Evolutionary conservation across 2,797 vertebrate genomes (phyloP).

Genomic region (Aldrovandia affinis): DNA sequence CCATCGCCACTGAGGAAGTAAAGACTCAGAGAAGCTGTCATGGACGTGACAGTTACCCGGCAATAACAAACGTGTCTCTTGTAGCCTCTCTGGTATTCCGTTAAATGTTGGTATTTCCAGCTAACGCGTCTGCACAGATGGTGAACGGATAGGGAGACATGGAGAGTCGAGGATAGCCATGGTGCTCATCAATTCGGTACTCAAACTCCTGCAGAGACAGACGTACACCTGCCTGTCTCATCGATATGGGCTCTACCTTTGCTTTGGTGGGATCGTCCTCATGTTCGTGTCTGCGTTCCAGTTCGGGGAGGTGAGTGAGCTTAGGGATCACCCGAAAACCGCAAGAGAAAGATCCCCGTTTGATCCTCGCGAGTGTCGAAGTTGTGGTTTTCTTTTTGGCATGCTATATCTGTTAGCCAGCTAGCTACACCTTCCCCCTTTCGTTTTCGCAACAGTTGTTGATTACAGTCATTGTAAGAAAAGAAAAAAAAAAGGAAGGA

Average conservation of each 20-base stretch:
- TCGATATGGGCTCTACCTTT: slow-evolving; percentile 92
- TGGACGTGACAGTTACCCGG: slow-evolving; percentile 31
- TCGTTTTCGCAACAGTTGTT: background rate
- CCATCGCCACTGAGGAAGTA: background rate
- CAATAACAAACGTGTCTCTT: slow-evolving; percentile 31
- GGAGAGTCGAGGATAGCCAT: slow-evolving; percentile 73
- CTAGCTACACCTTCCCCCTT: background rate
- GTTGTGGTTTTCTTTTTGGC: background rate
- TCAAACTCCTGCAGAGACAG: slow-evolving; percentile 93
- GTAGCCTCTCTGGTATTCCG: background rate
- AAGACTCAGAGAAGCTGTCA: background rate
- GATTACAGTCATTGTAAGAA: too few relatives aligned
- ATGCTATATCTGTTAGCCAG: background rate
- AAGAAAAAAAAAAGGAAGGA: too few relatives aligned
- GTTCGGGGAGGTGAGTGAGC: slow-evolving; percentile 89
- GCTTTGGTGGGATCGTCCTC: slow-evolving; percentile 93
- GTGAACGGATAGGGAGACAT: slow-evolving; percentile 68
- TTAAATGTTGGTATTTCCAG: background rate
- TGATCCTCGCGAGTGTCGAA: background rate
- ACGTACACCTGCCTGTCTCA: slow-evolving; percentile 98
- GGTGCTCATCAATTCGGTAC: slow-evolving; percentile 84
- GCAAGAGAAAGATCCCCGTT: too few relatives aligned
- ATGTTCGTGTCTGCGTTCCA: slow-evolving; percentile 96
- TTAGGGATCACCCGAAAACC: background rate
- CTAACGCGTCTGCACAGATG: background rate